These are phyloP conservation scores for Lepidurus packardi DNA, from an alignment of 1,140 invertebrate species.

Conservation along the genomic window DNA sequence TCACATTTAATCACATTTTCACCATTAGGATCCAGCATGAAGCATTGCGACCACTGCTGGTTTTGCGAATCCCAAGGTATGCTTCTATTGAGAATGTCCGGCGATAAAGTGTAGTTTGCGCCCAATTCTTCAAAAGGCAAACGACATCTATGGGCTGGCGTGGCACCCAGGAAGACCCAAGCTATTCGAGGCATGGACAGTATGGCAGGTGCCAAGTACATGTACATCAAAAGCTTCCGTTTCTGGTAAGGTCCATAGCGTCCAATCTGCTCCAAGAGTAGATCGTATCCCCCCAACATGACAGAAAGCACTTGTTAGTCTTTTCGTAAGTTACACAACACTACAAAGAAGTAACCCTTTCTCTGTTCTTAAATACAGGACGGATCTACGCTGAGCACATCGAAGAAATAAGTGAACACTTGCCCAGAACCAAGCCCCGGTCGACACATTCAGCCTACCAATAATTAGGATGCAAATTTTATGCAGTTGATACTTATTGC, in stretches of 20 bases:
- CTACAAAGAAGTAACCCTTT: too few relatives aligned
- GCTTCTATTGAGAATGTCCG: not conserved
- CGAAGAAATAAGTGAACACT: too few relatives aligned
- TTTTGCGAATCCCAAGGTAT: not conserved
- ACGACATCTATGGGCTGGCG: not conserved
- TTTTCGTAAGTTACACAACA: too few relatives aligned
- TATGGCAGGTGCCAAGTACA: not conserved
- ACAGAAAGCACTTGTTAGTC: not conserved
- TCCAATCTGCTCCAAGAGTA: not conserved
- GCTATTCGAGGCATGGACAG: not conserved
- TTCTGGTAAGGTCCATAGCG: not conserved
- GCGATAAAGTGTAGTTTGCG: not conserved
- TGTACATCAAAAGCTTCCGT: slow-evolving; percentile 33
- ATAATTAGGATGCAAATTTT: too few relatives aligned
- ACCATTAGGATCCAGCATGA: too few relatives aligned
- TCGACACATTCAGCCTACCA: too few relatives aligned
- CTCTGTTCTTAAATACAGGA: too few relatives aligned
- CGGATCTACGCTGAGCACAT: too few relatives aligned
- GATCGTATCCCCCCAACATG: not conserved
- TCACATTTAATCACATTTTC: too few relatives aligned
- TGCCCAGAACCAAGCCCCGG: too few relatives aligned
- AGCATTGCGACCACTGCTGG: not conserved
- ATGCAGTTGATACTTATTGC: too few relatives aligned
- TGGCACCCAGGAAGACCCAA: not conserved
- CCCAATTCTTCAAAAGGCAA: not conserved